Percentiles rank a stretch among this genome's conserved stretches.
Evolutionary conservation across 2,797 vertebrate genomes (phyloP).

Genomic region (Tauraco hartlaubi): DNA sequence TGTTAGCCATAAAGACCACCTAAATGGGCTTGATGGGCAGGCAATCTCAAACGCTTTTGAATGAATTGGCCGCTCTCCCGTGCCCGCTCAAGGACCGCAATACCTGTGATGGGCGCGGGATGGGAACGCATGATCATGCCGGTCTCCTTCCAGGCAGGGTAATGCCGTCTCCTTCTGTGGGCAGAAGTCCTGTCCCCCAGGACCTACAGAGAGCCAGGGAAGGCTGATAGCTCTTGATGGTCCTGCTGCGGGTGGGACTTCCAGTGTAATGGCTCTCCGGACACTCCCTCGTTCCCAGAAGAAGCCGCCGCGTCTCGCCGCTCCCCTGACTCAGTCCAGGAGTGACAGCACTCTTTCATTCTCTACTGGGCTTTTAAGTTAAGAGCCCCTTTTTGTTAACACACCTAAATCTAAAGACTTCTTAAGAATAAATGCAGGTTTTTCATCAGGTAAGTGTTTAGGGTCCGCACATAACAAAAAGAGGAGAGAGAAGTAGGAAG

Average conservation of each 20-base stretch:
- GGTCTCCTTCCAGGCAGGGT: background rate
- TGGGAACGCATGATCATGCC: background rate
- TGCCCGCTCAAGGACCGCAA: background rate
- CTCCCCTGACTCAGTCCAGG: background rate
- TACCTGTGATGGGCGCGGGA: accelerated
- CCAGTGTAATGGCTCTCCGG: background rate
- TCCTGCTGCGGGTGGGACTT: background rate
- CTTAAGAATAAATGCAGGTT: background rate
- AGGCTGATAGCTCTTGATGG: background rate
- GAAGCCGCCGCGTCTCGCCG: background rate
- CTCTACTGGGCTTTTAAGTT: background rate
- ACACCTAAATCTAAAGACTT: background rate
- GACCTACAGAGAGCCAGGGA: background rate
- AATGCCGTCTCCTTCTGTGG: background rate
- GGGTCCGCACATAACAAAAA: background rate
- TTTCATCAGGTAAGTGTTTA: accelerated
- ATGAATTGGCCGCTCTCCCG: accelerated
- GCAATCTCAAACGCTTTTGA: background rate
- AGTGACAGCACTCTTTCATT: background rate
- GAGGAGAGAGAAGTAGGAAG: background rate
- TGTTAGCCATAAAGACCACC: background rate
- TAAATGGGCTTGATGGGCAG: accelerated
- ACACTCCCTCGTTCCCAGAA: background rate
- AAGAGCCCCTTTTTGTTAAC: background rate
- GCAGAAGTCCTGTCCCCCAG: background rate